These are phyloP conservation scores for Hemiprocne comata DNA, from an alignment of 2,113 vertebrate species.

Conservation along the genomic window DNA sequence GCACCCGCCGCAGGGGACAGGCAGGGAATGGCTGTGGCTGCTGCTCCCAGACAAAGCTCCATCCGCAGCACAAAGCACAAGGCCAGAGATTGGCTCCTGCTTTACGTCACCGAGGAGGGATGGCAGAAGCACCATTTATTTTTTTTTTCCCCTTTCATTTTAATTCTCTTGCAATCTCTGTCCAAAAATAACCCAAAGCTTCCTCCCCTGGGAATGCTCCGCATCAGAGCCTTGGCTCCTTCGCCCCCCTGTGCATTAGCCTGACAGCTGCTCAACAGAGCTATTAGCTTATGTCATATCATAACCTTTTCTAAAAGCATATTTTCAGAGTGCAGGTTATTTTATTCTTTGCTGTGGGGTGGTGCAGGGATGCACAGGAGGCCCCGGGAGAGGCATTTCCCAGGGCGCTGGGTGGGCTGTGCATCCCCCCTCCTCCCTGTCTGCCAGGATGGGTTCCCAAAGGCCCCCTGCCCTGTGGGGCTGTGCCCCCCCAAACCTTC, in stretches of 20 bases:
- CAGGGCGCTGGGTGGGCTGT: not conserved
- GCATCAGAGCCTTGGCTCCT: slow-evolving; percentile 14
- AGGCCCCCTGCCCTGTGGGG: fast-evolving
- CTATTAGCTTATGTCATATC: not conserved
- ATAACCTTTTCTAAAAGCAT: not conserved
- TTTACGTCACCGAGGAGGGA: not conserved
- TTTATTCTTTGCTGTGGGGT: not conserved
- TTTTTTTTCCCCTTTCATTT: not conserved
- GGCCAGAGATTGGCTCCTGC: not conserved
- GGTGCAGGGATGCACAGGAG: not conserved
- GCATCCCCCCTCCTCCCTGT: fast-evolving
- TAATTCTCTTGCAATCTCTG: slow-evolving; percentile 32
- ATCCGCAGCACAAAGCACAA: not conserved
- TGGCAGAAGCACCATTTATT: not conserved
- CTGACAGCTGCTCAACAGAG: slow-evolving; percentile 16
- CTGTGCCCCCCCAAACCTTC: not conserved
- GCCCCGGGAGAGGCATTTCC: not conserved
- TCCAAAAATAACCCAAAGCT: slow-evolving; percentile 34
- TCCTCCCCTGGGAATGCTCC: slow-evolving; percentile 24
- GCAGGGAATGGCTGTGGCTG: not conserved
- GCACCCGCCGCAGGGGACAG: not conserved
- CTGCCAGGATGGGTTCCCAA: not conserved
- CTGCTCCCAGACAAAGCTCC: not conserved
- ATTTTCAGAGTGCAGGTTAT: not conserved
- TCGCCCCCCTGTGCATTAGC: not conserved